These are phyloP conservation scores for Zygothrica quintamaculata DNA, from an alignment of 2,888 invertebrate species.

Conservation along the genomic window DNA sequence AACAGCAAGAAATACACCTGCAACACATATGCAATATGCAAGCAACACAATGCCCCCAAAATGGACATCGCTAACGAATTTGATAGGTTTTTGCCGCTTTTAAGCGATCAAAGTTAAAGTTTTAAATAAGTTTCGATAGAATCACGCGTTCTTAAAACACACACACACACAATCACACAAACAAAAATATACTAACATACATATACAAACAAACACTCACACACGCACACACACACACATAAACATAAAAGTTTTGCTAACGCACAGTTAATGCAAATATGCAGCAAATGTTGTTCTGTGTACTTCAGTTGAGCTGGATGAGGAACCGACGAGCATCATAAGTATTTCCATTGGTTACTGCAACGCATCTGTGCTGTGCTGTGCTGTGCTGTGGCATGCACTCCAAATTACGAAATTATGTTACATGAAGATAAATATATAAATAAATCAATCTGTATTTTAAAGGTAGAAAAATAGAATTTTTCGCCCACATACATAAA, in stretches of 20 bases:
- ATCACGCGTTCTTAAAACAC: conserved; percentile 6
- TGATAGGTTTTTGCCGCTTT: conserved; percentile 30
- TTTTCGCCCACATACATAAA: conserved; percentile 62
- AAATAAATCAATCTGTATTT: conserved; percentile 58
- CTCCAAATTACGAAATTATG: conserved; percentile 68
- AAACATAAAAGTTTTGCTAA: conserved; percentile 39
- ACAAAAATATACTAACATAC: conserved; percentile 17
- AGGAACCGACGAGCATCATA: no score
- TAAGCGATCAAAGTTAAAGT: conserved; percentile 32
- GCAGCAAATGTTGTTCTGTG: conserved; percentile 7
- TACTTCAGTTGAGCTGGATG: conserved; percentile 42
- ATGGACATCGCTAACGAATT: conserved; percentile 30
- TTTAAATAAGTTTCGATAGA: conserved; percentile 49
- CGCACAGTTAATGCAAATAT: conserved; percentile 11
- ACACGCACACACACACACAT: conserved; percentile 6
- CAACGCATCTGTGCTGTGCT: conserved; percentile 1
- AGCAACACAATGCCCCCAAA: conserved; percentile 2
- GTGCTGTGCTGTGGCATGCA: conserved; percentile 50
- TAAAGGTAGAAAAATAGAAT: conserved; percentile 67
- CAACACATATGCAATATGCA: no score
- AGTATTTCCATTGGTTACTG: conserved; percentile 14
- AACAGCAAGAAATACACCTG: no score
- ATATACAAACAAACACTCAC: not conserved
- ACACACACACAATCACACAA: conserved; percentile 4
- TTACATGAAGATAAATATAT: conserved; percentile 55